Evolutionary conservation across 2,113 vertebrate species (phyloP).

Genomic region (Vulpes vulpes): DNA sequence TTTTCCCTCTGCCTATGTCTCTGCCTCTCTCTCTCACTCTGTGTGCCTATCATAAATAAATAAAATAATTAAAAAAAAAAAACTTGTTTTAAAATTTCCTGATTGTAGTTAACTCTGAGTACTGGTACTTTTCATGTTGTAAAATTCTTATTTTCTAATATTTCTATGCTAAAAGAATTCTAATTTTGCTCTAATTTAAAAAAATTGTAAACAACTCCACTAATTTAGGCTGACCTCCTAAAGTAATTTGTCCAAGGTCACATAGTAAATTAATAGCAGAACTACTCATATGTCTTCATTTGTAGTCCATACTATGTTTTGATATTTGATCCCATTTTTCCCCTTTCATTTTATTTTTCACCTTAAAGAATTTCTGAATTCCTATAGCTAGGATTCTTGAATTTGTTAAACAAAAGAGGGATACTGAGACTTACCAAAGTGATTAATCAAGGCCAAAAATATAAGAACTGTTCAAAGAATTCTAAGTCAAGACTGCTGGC

Average conservation of each 20-base stretch:
- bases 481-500: neutral
- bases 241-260: neutral
- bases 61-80: too few relatives aligned
- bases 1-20: too few relatives aligned
- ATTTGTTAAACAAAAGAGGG: slow-evolving; percentile 29
- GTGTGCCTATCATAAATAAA: too few relatives aligned
- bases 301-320: neutral
- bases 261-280: neutral
- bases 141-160: slow-evolving; percentile 21
- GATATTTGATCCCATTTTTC: neutral
- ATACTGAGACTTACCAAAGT: neutral
- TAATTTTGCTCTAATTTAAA: neutral
- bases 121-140: slow-evolving; percentile 10
- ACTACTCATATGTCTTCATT: slow-evolving; percentile 2
- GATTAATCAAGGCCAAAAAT: neutral
- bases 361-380: slow-evolving; percentile 48
- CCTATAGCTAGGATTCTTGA: neutral
- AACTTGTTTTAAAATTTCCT: slow-evolving; percentile 23
- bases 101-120: neutral
- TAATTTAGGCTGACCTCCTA: neutral
- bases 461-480: slow-evolving; percentile 2
- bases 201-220: neutral
- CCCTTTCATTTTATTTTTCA: slow-evolving; percentile 13
- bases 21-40: too few relatives aligned
- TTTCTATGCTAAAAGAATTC: slow-evolving; percentile 19